These are phyloP conservation scores for Chaetops frenatus DNA, from an alignment of 2,113 vertebrate species.

Conservation along the genomic window DNA sequence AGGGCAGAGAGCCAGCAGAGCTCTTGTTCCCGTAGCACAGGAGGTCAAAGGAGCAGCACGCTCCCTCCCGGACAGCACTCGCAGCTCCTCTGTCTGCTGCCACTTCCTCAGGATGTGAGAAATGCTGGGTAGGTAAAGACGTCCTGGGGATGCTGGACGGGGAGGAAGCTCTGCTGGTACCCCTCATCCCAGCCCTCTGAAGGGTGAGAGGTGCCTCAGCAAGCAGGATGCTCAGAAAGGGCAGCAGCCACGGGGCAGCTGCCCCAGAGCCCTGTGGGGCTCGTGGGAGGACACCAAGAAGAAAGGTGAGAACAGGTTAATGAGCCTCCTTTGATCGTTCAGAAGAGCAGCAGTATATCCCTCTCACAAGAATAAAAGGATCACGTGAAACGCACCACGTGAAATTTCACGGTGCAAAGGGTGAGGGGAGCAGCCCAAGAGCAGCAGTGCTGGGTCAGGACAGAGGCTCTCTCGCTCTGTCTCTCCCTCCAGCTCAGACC, in stretches of 20 bases:
- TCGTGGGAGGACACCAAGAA: rapidly evolving
- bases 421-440: background rate
- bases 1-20: background rate
- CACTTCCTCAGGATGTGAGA: constrained; percentile 11
- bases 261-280: background rate
- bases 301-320: background rate
- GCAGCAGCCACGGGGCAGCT: background rate
- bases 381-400: background rate
- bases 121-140: background rate
- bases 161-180: background rate
- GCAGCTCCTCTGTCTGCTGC: background rate
- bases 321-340: background rate
- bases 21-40: background rate
- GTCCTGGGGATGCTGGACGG: background rate
- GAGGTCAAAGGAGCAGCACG: background rate
- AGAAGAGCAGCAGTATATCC: rapidly evolving
- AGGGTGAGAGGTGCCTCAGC: background rate
- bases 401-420: background rate
- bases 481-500: background rate
- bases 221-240: background rate
- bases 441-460: background rate
- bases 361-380: background rate
- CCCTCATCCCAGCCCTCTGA: background rate
- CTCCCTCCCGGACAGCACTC: rapidly evolving
- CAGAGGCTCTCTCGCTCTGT: background rate